phyloP scores from a whole-genome alignment of 2,113 vertebrate genomes.

The Mustela lutreola region DNA sequence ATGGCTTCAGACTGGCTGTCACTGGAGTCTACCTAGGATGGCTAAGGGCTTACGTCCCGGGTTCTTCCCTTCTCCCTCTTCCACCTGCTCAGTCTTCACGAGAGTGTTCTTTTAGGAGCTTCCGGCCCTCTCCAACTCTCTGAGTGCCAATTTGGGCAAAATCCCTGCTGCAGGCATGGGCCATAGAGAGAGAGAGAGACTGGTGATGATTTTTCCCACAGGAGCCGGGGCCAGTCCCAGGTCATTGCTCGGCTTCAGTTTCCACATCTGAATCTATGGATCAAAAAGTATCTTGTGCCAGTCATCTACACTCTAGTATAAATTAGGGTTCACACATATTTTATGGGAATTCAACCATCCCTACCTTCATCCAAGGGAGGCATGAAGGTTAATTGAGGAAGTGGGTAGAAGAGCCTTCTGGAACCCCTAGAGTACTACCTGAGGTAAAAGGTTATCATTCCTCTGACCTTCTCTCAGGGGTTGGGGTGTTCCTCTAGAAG shows the following conservation, averaged over 20 bases:
- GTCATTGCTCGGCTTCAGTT: not conserved
- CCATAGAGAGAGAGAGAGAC: not conserved
- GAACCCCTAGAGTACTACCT: not conserved
- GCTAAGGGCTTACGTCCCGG: not conserved
- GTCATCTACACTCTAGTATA: no score
- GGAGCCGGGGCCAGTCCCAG: not conserved
- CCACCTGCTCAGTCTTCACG: not conserved
- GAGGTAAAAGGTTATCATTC: not conserved
- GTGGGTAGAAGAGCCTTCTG: not conserved
- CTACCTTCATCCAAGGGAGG: not conserved
- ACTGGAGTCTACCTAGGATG: not conserved
- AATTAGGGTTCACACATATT: no score
- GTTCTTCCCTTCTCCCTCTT: not conserved
- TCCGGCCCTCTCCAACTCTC: not conserved
- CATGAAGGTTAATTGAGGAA: not conserved
- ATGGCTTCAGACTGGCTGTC: not conserved
- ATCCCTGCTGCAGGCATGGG: not conserved
- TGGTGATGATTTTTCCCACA: not conserved
- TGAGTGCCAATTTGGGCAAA: not conserved
- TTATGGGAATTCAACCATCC: not conserved
- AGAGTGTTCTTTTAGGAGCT: not conserved
- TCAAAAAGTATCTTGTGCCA: no score
- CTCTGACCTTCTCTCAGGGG: not conserved
- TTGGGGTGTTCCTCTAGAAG: not conserved
- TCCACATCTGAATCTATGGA: not conserved